These are phyloP conservation scores for Plecturocebus donacophilus DNA, from an alignment of 2,113 vertebrate species.

Conservation along the genomic window DNA sequence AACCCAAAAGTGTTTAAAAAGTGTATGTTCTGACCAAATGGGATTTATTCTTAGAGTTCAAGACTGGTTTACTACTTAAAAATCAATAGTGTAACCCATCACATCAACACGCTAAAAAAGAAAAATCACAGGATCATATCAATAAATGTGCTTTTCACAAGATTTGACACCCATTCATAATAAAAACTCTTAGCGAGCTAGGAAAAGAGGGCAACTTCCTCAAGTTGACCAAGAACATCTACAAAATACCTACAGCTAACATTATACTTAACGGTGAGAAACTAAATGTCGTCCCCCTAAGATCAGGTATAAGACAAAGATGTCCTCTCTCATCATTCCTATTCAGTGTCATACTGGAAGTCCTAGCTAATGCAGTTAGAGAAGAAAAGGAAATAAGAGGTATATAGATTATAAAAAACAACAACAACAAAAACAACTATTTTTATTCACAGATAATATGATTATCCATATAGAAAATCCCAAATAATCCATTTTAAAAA, in stretches of 20 bases:
- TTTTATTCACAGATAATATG: neutral
- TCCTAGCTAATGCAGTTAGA: slow-evolving; percentile 1
- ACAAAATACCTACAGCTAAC: neutral
- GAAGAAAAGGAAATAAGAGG: slow-evolving; percentile 2
- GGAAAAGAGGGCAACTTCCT: neutral
- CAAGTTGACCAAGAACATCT: neutral
- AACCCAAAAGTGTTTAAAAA: neutral
- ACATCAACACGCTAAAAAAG: neutral
- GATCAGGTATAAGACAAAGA: neutral
- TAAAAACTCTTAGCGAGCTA: neutral
- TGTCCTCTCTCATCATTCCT: neutral
- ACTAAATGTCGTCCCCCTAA: neutral
- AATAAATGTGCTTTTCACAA: neutral
- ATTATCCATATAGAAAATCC: neutral
- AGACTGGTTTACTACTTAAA: slow-evolving; percentile 7
- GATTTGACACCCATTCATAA: neutral
- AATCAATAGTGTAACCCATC: neutral
- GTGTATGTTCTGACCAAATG: neutral
- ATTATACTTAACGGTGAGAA: neutral
- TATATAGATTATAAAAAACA: neutral
- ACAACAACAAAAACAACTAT: neutral
- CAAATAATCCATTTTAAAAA: neutral
- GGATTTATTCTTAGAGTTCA: neutral
- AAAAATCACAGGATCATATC: neutral
- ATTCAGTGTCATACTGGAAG: neutral